These are phyloP conservation scores for Macquaria ambigua DNA, from an alignment of 2,113 vertebrate genomes.

Conservation along the genomic window DNA sequence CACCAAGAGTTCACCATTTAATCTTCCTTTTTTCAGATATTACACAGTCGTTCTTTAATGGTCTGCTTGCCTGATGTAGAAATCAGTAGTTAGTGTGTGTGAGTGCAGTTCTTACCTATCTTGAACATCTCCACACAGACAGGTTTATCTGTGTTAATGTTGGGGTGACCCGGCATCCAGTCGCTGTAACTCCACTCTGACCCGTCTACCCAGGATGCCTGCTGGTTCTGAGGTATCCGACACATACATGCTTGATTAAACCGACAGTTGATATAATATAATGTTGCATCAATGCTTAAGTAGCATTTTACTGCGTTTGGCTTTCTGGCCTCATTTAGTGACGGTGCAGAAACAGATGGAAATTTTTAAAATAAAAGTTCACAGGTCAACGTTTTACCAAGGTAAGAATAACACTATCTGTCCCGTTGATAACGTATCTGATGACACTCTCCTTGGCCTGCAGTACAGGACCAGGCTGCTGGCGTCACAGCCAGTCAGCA, in stretches of 20 bases:
- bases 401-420: conserved; percentile 69
- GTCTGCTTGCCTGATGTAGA: neutral
- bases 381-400: conserved; percentile 64
- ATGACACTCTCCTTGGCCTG: conserved; percentile 67
- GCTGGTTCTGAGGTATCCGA: conserved; percentile 69
- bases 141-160: conserved; percentile 63
- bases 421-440: conserved; percentile 72
- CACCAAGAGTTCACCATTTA: neutral
- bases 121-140: conserved; percentile 81
- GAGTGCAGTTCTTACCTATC: conserved; percentile 59
- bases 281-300: neutral
- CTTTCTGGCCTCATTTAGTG: neutral
- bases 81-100: neutral
- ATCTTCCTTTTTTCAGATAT: neutral
- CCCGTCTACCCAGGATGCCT: conserved; percentile 77
- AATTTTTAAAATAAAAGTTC: conserved; percentile 35
- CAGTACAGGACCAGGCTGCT: conserved; percentile 22
- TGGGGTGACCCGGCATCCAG: conserved; percentile 81
- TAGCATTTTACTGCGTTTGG: neutral
- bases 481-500: neutral
- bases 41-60: neutral
- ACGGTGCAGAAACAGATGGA: conserved; percentile 20
- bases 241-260: neutral
- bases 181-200: conserved; percentile 78
- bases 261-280: neutral